Percentiles rank a stretch among this genome's conserved stretches.
Evolutionary conservation across 2,888 invertebrate genomes (phyloP).

Genomic region (Aricia artaxerxes): DNA sequence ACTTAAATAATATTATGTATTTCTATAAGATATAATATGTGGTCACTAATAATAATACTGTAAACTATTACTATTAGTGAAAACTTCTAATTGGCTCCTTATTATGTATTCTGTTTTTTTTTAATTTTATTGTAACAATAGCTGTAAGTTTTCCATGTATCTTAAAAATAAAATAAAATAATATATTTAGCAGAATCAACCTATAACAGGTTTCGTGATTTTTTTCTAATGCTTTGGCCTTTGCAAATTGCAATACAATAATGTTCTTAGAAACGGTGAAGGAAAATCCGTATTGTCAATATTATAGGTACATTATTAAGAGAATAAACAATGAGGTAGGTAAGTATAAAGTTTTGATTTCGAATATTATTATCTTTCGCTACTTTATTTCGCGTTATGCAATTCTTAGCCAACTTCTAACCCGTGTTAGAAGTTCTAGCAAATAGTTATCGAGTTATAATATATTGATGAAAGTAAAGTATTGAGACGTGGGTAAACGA

Average conservation of each 20-base stretch:
- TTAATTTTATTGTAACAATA: too few relatives aligned
- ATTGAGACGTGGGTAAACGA: constrained; percentile 23
- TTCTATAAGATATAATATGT: too few relatives aligned
- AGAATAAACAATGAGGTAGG: background rate
- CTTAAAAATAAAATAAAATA: too few relatives aligned
- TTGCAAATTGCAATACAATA: background rate
- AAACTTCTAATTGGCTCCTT: too few relatives aligned
- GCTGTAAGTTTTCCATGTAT: too few relatives aligned
- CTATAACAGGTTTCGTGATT: background rate
- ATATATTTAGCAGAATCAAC: background rate
- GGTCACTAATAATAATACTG: too few relatives aligned
- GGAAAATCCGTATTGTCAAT: background rate
- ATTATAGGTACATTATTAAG: background rate
- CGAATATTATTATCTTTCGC: background rate
- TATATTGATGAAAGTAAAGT: constrained; percentile 21
- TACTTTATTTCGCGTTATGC: background rate
- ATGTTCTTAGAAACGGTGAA: background rate
- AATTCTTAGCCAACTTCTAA: background rate
- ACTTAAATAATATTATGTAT: too few relatives aligned
- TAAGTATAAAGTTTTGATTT: background rate
- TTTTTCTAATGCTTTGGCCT: background rate
- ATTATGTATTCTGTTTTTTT: too few relatives aligned
- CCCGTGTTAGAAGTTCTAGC: background rate
- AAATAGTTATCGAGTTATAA: constrained; percentile 14
- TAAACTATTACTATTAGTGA: too few relatives aligned